Percentiles rank a stretch among this genome's conserved stretches.
Conservation (phyloP, 2,113 vertebrate species). For the Lycaon pictus region DNA sequence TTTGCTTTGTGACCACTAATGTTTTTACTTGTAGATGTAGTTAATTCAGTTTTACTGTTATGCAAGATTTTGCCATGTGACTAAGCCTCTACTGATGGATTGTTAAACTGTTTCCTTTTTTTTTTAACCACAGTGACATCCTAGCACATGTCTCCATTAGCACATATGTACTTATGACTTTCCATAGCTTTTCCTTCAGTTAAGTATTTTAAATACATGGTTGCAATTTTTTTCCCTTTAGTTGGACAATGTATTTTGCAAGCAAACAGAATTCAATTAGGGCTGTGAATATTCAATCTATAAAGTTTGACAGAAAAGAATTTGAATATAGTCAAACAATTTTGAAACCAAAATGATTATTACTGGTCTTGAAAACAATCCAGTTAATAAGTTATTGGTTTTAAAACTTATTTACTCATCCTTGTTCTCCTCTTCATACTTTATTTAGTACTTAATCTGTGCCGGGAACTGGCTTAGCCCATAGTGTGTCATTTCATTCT, state of each 20-base stretch:
- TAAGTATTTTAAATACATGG: not conserved
- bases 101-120: not conserved
- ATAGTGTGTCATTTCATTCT: not conserved
- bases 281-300: not conserved
- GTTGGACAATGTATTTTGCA: slow-evolving; percentile 28
- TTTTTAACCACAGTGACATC: not conserved
- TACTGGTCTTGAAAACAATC: not conserved
- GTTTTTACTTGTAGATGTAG: not conserved
- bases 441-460: slow-evolving; percentile 29
- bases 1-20: not conserved
- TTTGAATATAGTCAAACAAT: not conserved
- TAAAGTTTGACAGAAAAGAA: slow-evolving; percentile 30
- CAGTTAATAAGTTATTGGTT: slow-evolving; percentile 6
- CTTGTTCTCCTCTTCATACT: not conserved
- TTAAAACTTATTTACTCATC: slow-evolving; percentile 10
- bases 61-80: not conserved
- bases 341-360: slow-evolving; percentile 39
- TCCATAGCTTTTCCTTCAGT: not conserved
- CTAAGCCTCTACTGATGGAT: not conserved
- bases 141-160: not conserved
- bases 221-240: not conserved
- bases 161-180: not conserved
- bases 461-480: not conserved
- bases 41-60: slow-evolving; percentile 32
- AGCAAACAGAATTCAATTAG: not conserved